phyloP scores from a whole-genome alignment of 2,113 vertebrate genomes.

The Cynopterus brachyotis region DNA sequence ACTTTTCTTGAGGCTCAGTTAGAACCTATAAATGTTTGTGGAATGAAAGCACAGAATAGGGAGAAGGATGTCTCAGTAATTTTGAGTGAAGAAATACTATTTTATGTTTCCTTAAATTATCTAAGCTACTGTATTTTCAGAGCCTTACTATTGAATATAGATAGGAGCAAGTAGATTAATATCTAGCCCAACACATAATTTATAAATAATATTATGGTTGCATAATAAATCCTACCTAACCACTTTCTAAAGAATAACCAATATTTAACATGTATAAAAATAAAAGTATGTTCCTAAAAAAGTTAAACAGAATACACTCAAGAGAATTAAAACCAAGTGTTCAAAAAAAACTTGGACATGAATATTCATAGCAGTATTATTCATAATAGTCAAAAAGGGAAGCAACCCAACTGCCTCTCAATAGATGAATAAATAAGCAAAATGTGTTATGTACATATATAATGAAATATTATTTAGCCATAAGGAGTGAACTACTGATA shows the following conservation, averaged over 20 bases:
- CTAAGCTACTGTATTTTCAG: conserved; percentile 7
- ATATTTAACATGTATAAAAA: not conserved
- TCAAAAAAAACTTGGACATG: not conserved
- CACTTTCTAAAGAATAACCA: conserved; percentile 9
- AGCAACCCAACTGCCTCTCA: not conserved
- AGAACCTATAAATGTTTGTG: not conserved
- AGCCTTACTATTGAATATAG: not conserved
- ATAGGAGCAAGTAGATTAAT: not conserved
- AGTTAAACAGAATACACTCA: not conserved
- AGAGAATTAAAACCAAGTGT: not conserved
- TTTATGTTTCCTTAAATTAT: not conserved
- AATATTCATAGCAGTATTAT: not conserved
- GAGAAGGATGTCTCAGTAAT: not conserved
- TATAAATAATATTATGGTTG: not conserved
- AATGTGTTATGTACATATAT: not conserved
- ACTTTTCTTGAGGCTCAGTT: not conserved
- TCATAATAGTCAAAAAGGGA: not conserved
- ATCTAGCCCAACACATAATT: not conserved
- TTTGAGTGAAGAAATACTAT: not conserved
- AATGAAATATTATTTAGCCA: not conserved
- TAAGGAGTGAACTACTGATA: not conserved
- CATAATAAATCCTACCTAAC: not conserved
- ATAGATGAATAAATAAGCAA: not conserved
- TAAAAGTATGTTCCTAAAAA: not conserved
- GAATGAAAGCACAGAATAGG: not conserved